Evolutionary conservation across 1,140 invertebrate species (phyloP), one percentile per base, ranked within the genome.

Genomic region (Lordiphosa clarofinis): DNA sequence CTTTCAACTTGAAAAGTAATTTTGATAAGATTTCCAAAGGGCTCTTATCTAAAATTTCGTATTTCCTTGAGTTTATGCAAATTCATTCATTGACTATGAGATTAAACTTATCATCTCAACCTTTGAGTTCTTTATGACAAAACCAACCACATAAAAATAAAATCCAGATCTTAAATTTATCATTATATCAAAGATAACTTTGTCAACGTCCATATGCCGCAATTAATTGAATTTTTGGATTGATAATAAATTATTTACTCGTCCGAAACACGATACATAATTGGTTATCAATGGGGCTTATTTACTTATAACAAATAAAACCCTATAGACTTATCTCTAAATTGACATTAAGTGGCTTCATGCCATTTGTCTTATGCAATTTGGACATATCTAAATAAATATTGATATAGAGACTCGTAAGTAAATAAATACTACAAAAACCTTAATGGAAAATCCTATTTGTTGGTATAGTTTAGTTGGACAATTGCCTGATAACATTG

Each of bases 221-320:
- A 79, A 62, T 70, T 79, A 81, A 79, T 79, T 67, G 65, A 74
- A 56, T 59, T 70, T 66, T 46, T 21, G 54, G 49, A 52, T 73
- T 28, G 38, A 57, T 73, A 47, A 46, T 54, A 35, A 56, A 61
- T 81, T 66, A 71, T 81, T 59, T 38, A 24, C 21, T 4, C 21
- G 21, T 24, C 4, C 21, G n/a, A 24, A 24, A 24, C 4, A 53
- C 47, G 48, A 70, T 73, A 70, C 55, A 64, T 11, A 58, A 71
- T 75, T 67, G 59, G 53, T 63, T 71, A 68, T 72, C 76, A 69
- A 21, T 55, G 28, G 1, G 31, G 56, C 67, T 61, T 71, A 82
- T 82, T 63, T 67, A 69, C 68, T 69, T 59, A 62, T 47, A 59
- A 61, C 58, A 48, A 56, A 70, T 79, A 46, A 59, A 46, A 48